Base-by-base conservation (phyloP, 2,888 invertebrate genomes). In the Drosophila conformis region DNA sequence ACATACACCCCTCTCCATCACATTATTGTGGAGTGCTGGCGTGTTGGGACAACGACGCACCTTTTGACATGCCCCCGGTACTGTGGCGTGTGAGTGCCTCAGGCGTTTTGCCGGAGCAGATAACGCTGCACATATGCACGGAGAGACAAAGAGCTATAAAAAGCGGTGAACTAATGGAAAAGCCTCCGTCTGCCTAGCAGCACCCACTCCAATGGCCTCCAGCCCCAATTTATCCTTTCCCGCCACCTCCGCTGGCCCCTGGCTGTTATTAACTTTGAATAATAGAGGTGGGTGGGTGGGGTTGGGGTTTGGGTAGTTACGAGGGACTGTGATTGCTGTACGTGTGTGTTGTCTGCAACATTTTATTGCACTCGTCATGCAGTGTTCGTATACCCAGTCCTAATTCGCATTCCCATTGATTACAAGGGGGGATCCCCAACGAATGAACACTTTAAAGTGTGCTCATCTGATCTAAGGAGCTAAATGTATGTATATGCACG, bases 191-290 rank as follows among this genome's bases (percentile, higher is more conserved):
- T 46, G 53, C 18, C 67, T 29, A 54, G n/a, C 54, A n/a, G 13
- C 25, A 15, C 25, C 5, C 56, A 38, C 49, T 40, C 25, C n/a
- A 65, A 62, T 33, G 42, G 66, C 29, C 51, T 27, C 35, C 40
- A 5, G 4, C 5, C 10, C 36, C 27, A 18, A n/a, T 31, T 42
- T 3, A 27, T 10, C 21, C 53, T 13, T 15, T 36, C 29, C 27
- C 25, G 7, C 27, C 36, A 27, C 7, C 27, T 56, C 25, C 7
- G 49, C 49, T 62, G 48, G 64, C 69, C 59, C 56, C 33, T 59
- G 64, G 64, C 76, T 67, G 71, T 81, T 83, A 83, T 82, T 83
- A 82, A 81, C 78, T 79, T 82, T 79, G 79, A 79, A 66, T 62
- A 75, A 67, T 42, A 61, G 57, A 57, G 57, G 58, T 67, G 52